phyloP scores from a whole-genome alignment of 2,113 vertebrate genomes.

The Esox niger region DNA sequence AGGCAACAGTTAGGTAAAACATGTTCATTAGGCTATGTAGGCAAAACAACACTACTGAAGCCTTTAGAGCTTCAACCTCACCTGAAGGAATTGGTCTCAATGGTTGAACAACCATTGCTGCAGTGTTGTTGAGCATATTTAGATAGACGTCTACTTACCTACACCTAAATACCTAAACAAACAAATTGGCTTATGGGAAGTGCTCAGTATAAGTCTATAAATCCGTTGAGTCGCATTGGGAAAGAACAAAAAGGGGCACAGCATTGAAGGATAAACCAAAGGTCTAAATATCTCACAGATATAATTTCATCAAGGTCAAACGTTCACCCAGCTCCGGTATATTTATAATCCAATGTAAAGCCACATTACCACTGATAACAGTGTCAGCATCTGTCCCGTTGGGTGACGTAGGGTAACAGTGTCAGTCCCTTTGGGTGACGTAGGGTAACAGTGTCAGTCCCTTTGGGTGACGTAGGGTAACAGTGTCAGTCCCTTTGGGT shows the following conservation, averaged over 20 bases:
- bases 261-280: neutral
- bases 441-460: too few relatives aligned
- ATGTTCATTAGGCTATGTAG: neutral
- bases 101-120: conserved; percentile 17
- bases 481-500: too few relatives aligned
- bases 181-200: conserved; percentile 29
- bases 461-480: too few relatives aligned
- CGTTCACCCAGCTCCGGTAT: conserved; percentile 12
- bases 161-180: conserved; percentile 32
- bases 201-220: neutral
- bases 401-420: too few relatives aligned
- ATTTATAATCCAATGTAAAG: conserved; percentile 44
- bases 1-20: neutral
- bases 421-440: too few relatives aligned
- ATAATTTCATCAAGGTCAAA: neutral
- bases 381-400: too few relatives aligned
- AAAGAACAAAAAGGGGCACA: neutral
- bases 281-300: neutral
- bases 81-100: conserved; percentile 25
- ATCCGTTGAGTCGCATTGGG: neutral
- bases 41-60: neutral
- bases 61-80: neutral
- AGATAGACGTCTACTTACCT: conserved; percentile 20
- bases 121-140: conserved; percentile 24
- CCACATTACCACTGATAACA: conserved; percentile 42